Conservation (phyloP, 2,797 vertebrate genomes). For the Ispidina picta region DNA sequence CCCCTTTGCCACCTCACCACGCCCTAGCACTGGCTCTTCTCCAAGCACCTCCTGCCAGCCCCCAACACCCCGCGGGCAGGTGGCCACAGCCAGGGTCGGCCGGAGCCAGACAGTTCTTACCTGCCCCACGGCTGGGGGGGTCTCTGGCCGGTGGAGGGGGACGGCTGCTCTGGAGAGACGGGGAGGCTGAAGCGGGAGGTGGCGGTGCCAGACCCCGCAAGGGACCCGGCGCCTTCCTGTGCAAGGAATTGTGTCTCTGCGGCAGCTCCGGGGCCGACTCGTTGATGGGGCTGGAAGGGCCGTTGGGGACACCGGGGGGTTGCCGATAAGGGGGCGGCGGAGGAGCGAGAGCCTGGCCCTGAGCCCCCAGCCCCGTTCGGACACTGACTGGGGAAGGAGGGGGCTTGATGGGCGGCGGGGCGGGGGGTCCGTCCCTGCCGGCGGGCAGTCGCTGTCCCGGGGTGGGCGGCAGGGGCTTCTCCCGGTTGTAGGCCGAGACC, state of each 20-base stretch:
- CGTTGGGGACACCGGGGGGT: constrained; percentile 82
- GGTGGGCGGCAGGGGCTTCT: constrained; percentile 90
- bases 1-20: rapidly evolving
- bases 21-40: rapidly evolving
- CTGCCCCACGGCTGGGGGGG: constrained; percentile 89
- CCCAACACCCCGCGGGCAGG: neutral
- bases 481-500: constrained; percentile 83
- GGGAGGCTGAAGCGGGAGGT: constrained; percentile 83
- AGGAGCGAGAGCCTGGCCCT: constrained; percentile 83
- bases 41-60: rapidly evolving
- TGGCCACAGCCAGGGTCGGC: rapidly evolving
- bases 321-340: constrained; percentile 91
- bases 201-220: constrained; percentile 77
- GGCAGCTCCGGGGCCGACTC: constrained; percentile 89
- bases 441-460: constrained; percentile 80
- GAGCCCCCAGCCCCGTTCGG: constrained; percentile 69
- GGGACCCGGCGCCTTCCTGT: constrained; percentile 83
- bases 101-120: constrained; percentile 69
- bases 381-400: constrained; percentile 80
- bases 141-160: constrained; percentile 92
- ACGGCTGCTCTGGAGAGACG: constrained; percentile 81
- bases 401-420: constrained; percentile 79
- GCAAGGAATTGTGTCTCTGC: constrained; percentile 93
- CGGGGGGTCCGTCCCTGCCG: constrained; percentile 73
- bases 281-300: constrained; percentile 81